Evolutionary conservation across 2,797 vertebrate species (phyloP).

Genomic region (Acrossocheilus fasciatus): DNA sequence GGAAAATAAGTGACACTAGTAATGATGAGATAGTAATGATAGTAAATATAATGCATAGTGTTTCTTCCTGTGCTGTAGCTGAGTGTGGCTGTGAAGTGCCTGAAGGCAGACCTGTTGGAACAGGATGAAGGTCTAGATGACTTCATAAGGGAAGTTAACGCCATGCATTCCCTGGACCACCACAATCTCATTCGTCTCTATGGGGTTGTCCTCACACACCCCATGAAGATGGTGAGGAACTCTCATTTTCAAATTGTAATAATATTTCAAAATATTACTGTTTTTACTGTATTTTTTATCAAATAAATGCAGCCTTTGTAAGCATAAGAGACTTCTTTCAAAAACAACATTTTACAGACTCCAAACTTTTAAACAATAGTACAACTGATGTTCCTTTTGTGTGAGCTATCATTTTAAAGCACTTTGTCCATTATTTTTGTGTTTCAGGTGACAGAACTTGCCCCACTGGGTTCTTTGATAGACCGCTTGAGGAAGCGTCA

Average conservation of each 20-base stretch:
- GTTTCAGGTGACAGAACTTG: slow-evolving; percentile 91
- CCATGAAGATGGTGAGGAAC: slow-evolving; percentile 96
- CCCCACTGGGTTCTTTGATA: slow-evolving; percentile 91
- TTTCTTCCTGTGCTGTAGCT: slow-evolving; percentile 74
- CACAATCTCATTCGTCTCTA: slow-evolving; percentile 95
- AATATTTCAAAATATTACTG: neutral
- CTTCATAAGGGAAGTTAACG: slow-evolving; percentile 97
- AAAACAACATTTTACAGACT: neutral
- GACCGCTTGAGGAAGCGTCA: slow-evolving; percentile 94
- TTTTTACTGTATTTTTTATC: neutral
- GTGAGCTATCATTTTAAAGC: neutral
- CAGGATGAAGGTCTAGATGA: slow-evolving; percentile 93
- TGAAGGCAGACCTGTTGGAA: slow-evolving; percentile 92
- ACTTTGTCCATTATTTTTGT: neutral
- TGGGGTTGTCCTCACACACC: slow-evolving; percentile 94
- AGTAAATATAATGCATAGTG: neutral
- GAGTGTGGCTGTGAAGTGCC: slow-evolving; percentile 95
- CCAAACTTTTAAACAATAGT: neutral
- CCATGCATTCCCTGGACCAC: slow-evolving; percentile 97
- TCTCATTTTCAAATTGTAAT: no score
- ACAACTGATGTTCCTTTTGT: neutral
- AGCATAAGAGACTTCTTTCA: neutral
- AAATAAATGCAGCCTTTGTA: no score
- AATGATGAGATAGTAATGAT: neutral
- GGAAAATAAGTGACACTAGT: neutral